phyloP scores from a whole-genome alignment of 1,140 invertebrate genomes.

The Trichonephila clavata region DNA sequence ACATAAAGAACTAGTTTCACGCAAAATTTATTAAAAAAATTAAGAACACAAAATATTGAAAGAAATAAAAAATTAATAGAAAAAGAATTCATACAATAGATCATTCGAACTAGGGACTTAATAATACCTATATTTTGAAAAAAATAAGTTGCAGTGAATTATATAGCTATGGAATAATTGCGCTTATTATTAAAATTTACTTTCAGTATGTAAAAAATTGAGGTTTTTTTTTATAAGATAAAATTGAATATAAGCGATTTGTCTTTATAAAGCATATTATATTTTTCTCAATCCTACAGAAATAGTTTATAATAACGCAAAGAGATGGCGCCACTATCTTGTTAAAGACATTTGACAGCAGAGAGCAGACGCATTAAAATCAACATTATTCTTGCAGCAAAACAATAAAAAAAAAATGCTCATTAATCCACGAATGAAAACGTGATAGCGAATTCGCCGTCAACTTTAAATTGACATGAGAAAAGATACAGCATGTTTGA shows the following conservation, averaged over 20 bases:
- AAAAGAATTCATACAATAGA: too few species aligned
- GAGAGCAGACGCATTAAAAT: not conserved
- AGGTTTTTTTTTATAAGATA: not conserved
- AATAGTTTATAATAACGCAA: not conserved
- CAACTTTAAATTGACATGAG: constrained; percentile 41
- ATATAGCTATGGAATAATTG: too few species aligned
- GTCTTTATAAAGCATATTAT: too few species aligned
- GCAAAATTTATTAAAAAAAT: too few species aligned
- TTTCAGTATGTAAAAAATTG: too few species aligned
- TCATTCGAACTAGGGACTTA: too few species aligned
- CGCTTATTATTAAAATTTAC: too few species aligned
- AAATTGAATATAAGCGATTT: not conserved
- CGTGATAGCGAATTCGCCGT: constrained; percentile 20
- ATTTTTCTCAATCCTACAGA: not conserved
- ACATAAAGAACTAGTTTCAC: too few species aligned
- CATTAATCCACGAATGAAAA: constrained; percentile 33
- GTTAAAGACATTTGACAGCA: not conserved
- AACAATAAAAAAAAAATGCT: not conserved
- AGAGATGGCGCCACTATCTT: constrained; percentile 25
- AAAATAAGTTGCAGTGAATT: too few species aligned
- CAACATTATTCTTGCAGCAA: constrained; percentile 3
- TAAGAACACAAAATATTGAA: too few species aligned
- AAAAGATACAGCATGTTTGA: not conserved
- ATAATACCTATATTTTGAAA: too few species aligned
- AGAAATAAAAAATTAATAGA: too few species aligned